A percentile compares a stretch with the other conserved stretches of the same genome.
Conservation (phyloP, 1,140 invertebrate species). For the Diorhabda sublineata region DNA sequence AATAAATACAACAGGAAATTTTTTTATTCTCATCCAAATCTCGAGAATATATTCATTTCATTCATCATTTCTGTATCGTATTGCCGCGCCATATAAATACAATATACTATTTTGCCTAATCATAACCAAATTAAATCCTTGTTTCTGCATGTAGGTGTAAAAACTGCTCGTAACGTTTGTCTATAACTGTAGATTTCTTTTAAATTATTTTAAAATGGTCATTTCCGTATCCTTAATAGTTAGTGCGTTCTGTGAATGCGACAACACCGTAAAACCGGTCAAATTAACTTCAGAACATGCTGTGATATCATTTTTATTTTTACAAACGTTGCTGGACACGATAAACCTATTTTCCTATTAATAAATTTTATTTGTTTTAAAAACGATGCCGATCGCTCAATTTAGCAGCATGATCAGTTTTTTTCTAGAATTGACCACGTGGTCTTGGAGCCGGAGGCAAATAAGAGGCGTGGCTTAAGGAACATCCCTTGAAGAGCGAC, state of each 20-base stretch:
- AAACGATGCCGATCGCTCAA: neutral
- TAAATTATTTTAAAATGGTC: too few relatives aligned
- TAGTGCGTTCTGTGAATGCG: neutral
- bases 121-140: too few relatives aligned
- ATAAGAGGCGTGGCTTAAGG: neutral
- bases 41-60: too few relatives aligned
- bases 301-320: conserved; percentile 15
- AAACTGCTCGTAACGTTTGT: too few relatives aligned
- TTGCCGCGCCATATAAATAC: too few relatives aligned
- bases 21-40: too few relatives aligned
- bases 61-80: too few relatives aligned
- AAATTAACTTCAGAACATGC: conserved; percentile 3
- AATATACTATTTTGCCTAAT: too few relatives aligned
- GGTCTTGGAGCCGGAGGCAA: neutral
- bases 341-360: conserved; percentile 9
- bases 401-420: neutral
- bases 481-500: neutral
- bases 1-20: too few relatives aligned
- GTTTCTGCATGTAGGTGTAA: too few relatives aligned
- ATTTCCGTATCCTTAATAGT: too few relatives aligned
- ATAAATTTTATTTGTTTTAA: conserved; percentile 9
- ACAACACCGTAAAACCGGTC: neutral
- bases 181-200: too few relatives aligned
- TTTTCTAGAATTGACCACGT: neutral
- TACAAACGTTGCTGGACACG: neutral